Conservation (phyloP, 1,140 invertebrate species). For the Prorops nasuta region DNA sequence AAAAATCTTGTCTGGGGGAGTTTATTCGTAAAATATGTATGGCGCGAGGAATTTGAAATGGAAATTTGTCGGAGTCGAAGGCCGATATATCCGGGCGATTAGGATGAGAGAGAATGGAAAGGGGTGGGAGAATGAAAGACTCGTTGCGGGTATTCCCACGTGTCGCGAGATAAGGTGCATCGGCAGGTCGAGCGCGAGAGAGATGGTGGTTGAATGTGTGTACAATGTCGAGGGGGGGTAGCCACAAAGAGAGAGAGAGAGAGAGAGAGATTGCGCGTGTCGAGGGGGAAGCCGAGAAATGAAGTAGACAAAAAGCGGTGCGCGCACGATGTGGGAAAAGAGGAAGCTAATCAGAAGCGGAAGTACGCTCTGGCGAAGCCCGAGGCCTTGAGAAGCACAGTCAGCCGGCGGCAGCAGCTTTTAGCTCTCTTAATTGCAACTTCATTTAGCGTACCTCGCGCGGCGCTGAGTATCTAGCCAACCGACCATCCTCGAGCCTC, state of each 20-base stretch:
- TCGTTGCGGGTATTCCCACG: neutral
- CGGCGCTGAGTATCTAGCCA: too few relatives aligned
- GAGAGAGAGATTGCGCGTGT: slow-evolving; percentile 17
- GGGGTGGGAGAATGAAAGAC: slow-evolving; percentile 3
- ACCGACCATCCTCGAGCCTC: slow-evolving; percentile 7
- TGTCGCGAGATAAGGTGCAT: slow-evolving; percentile 15
- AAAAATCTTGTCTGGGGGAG: too few relatives aligned
- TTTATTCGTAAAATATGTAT: too few relatives aligned
- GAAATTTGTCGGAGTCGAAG: too few relatives aligned
- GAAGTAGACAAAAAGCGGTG: slow-evolving; percentile 10
- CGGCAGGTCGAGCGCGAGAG: slow-evolving; percentile 5
- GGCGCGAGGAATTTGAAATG: too few relatives aligned
- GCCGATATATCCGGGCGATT: too few relatives aligned
- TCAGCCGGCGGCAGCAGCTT: slow-evolving; percentile 44
- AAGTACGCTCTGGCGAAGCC: slow-evolving; percentile 51
- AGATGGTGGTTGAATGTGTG: slow-evolving; percentile 38
- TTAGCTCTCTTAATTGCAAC: slow-evolving; percentile 55
- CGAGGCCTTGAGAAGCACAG: slow-evolving; percentile 47
- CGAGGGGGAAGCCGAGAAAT: slow-evolving; percentile 19
- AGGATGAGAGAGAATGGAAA: neutral
- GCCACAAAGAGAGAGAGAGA: slow-evolving; percentile 5
- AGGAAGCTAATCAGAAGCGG: slow-evolving; percentile 58
- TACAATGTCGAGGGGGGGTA: slow-evolving; percentile 44
- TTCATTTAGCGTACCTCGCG: slow-evolving; percentile 50
- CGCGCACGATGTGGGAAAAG: slow-evolving; percentile 52